These are phyloP conservation scores for Incurvaria masculella DNA, from an alignment of 2,888 invertebrate species.

Conservation along the genomic window DNA sequence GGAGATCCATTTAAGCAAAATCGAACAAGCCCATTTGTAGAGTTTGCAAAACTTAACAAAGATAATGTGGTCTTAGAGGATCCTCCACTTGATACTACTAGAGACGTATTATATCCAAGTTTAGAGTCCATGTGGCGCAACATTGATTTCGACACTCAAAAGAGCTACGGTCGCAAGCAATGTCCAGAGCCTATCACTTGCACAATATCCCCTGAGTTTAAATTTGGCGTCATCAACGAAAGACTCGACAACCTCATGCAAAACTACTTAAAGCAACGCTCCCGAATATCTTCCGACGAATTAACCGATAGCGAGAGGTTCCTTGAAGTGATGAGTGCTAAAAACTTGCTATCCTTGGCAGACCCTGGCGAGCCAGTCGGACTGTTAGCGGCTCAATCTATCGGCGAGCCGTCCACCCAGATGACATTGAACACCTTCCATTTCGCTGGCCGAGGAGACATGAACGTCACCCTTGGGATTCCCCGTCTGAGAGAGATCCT, in stretches of 20 bases:
- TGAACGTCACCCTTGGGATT: conserved; percentile 99
- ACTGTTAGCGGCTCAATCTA: conserved; percentile 93
- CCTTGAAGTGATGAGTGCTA: conserved; percentile 68
- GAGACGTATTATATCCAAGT: conserved; percentile 58
- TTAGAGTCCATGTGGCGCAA: conserved; percentile 66
- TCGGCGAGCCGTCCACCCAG: conserved; percentile 99
- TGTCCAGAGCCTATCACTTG: conserved; percentile 77
- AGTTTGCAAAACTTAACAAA: conserved; percentile 55
- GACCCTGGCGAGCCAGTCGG: conserved; percentile 97
- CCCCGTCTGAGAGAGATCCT: conserved; percentile 95
- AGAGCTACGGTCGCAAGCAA: conserved; percentile 47
- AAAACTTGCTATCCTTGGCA: conserved; percentile 73
- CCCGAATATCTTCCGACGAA: conserved; percentile 26
- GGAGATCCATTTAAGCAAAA: conserved; percentile 41
- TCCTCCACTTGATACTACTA: conserved; percentile 49
- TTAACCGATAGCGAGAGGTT: conserved; percentile 52
- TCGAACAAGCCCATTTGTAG: conserved; percentile 55
- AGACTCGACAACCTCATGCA: conserved; percentile 66
- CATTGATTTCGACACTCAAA: conserved; percentile 56
- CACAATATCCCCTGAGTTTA: conserved; percentile 66
- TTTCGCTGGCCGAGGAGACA: conserved; percentile 99
- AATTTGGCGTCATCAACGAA: conserved; percentile 85
- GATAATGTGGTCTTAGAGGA: conserved; percentile 44
- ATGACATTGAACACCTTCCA: conserved; percentile 99
- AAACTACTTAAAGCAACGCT: conserved; percentile 51